Base-by-base conservation (phyloP, 1,140 invertebrate genomes). In the Procambarus clarkii region DNA sequence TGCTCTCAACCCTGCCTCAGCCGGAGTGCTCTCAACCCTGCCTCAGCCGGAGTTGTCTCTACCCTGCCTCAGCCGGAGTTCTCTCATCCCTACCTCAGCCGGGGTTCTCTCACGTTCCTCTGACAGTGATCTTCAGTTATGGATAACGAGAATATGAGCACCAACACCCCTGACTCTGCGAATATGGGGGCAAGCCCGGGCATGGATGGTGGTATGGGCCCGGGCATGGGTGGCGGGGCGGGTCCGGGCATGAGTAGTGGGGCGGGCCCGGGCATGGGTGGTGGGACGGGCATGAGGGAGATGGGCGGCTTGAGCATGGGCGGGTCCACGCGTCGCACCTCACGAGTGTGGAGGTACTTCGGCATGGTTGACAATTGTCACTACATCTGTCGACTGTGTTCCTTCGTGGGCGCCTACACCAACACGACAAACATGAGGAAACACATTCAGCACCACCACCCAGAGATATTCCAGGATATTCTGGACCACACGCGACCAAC, bases 351-450 rank as follows among this genome's bases (percentile, higher is more conserved):
- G 92, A 86, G 88, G 15, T 93, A 93, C 80, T 93, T 93, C 74
- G 86, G 87, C 58, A 92, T 93, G 92, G 89, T 92, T 54, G 92
- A 93, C 80, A 93, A 93, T 71, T 93, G 91, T 45, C 92, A 93
- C 91, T 93, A 93, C 85, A 91, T 92, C 50, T 93, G 92, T 58
- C 88, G 89, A 48, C 54, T 93, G 71, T 93, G 92, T 77, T 87
- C 82, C 71, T 93, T 93, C 88, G 92, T 93, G 9, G 92, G 92
- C 69, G 91, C 92, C 71, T 93, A 93, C 84, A 93, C 92, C 79
- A 93, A 93, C 88, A 93, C 92, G 21, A 93, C 92, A 46, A 93
- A 93, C 85, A 93, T 93, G 92, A 71, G 92, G 58, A 93, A 93
- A 54, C 92, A 93, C 79, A 93, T 93, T 58, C 92, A 93, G 64